Conservation (phyloP, 35 echinoderm and acorn worm species). For the Stichopus chloronotus region DNA sequence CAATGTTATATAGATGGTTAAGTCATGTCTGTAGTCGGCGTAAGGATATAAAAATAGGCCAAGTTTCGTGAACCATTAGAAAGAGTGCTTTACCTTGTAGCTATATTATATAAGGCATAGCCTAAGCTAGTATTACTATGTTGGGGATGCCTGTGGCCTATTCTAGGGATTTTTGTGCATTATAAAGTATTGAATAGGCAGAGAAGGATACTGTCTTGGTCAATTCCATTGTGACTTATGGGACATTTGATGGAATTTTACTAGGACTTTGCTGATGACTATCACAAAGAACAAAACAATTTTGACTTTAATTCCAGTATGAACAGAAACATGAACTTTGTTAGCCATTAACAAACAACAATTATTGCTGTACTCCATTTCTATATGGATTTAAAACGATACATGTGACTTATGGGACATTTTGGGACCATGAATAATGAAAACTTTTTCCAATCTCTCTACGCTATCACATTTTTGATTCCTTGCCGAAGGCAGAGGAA, state of each 20-base stretch:
- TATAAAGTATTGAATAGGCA: too few relatives aligned
- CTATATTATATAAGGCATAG: too few relatives aligned
- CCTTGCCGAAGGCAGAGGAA: too few relatives aligned
- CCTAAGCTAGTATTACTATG: too few relatives aligned
- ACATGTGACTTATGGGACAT: slow-evolving; percentile 1
- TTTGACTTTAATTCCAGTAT: not conserved
- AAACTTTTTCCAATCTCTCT: not conserved
- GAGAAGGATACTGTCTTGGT: not conserved
- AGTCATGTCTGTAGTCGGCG: too few relatives aligned
- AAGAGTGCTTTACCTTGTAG: too few relatives aligned
- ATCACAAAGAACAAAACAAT: not conserved
- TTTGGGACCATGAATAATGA: slow-evolving; percentile 9
- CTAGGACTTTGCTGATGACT: not conserved
- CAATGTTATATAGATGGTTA: too few relatives aligned
- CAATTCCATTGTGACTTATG: not conserved
- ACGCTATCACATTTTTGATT: too few relatives aligned
- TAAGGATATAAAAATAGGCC: too few relatives aligned
- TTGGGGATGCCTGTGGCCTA: too few relatives aligned
- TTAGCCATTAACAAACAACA: not conserved
- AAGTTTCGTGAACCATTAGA: too few relatives aligned
- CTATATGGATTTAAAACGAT: not conserved
- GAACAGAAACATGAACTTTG: slow-evolving; percentile 5
- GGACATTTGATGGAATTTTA: slow-evolving; percentile 5
- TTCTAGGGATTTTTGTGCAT: too few relatives aligned
- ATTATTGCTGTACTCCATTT: not conserved